Evolutionary conservation across 2,888 invertebrate genomes (phyloP).

Genomic region (Salticus scenicus): DNA sequence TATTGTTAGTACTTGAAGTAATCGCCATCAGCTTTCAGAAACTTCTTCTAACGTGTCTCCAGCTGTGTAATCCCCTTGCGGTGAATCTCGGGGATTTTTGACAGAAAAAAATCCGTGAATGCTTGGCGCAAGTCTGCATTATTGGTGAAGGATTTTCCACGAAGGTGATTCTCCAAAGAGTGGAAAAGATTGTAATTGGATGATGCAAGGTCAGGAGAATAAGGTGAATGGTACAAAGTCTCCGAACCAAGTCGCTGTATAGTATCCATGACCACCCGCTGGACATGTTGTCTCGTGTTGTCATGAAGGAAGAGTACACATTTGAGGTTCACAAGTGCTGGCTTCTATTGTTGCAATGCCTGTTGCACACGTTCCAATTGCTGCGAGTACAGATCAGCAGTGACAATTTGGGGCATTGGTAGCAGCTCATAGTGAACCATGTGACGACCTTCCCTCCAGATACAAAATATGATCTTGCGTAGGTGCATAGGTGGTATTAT

Average conservation of each 20-base stretch:
- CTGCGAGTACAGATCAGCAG: no score
- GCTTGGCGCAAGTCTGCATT: background rate
- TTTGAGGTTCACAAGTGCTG: no score
- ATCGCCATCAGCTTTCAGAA: no score
- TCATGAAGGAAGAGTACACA: no score
- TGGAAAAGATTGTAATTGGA: background rate
- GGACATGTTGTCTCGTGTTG: no score
- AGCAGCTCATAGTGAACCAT: conserved; percentile 1
- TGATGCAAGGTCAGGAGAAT: background rate
- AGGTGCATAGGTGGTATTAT: background rate
- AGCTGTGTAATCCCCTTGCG: no score
- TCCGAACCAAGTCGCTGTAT: background rate
- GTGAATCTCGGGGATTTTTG: background rate
- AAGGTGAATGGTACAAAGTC: background rate
- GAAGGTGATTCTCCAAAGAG: background rate
- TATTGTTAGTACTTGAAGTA: no score
- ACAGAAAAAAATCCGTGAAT: background rate
- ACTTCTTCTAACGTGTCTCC: no score
- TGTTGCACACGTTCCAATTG: no score
- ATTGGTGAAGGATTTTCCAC: conserved; percentile 1
- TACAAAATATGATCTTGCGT: background rate
- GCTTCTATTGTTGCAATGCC: no score
- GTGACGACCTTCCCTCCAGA: background rate
- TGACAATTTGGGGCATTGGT: background rate
- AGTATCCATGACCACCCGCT: no score